Conservation (phyloP, 2,797 vertebrate genomes). For the Lophotriccus pileatus region DNA sequence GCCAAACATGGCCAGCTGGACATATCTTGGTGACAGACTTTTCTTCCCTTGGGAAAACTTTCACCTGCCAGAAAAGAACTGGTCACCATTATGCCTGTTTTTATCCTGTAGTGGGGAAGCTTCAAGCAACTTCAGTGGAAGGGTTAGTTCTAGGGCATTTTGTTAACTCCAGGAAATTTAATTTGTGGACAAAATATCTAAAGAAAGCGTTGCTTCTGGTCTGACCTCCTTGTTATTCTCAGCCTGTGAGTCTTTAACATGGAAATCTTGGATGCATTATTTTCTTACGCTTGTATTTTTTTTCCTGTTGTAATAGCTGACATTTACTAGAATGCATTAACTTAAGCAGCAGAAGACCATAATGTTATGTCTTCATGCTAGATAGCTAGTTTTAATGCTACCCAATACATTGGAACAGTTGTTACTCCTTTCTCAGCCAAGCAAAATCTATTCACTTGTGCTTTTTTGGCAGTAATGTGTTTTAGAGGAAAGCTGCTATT, state of each 20-base stretch:
- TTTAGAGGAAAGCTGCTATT: neutral
- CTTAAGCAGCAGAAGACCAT: neutral
- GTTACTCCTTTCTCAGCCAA: neutral
- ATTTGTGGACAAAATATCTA: neutral
- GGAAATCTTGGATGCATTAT: neutral
- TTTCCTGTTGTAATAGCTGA: neutral
- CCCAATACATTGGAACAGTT: neutral
- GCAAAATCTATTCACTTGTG: neutral
- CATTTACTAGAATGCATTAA: neutral
- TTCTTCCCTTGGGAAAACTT: neutral
- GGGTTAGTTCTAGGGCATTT: neutral
- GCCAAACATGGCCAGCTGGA: neutral
- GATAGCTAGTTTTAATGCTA: neutral
- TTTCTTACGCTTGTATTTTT: neutral
- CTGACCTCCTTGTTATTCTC: neutral
- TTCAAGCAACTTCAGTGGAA: neutral
- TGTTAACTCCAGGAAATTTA: neutral
- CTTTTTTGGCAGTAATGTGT: neutral
- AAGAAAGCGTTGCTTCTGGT: neutral
- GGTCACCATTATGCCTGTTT: neutral
- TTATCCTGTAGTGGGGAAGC: neutral
- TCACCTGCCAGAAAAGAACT: neutral
- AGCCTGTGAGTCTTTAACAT: neutral
- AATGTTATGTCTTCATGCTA: neutral
- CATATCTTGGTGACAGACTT: neutral